A percentile compares a stretch with the other conserved stretches of the same genome.
Evolutionary conservation across 2,113 vertebrate species (phyloP).

Genomic region (Brachypodius melanocephalos): DNA sequence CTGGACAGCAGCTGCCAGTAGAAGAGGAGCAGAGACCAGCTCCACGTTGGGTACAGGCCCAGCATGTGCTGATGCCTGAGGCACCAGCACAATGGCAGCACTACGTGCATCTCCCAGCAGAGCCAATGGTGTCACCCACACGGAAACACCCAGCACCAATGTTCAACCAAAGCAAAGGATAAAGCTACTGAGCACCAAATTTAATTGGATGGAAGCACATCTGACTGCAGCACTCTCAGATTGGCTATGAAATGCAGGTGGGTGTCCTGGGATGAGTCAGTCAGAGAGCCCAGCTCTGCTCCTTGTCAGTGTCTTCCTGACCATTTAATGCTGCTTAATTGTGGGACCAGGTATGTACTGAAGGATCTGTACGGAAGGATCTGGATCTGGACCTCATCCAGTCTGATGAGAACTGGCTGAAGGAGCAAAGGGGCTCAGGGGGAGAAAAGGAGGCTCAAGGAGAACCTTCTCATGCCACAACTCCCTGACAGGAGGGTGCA

Average conservation of each 20-base stretch:
- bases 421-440: neutral
- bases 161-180: accelerated
- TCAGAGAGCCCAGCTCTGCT: neutral
- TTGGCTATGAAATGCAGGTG: neutral
- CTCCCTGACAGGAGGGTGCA: neutral
- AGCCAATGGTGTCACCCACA: neutral
- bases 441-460: neutral
- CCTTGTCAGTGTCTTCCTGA: accelerated
- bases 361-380: neutral
- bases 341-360: neutral
- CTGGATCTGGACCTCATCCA: neutral
- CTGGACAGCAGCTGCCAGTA: neutral
- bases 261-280: neutral
- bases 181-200: accelerated
- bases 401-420: neutral
- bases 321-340: accelerated
- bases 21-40: neutral
- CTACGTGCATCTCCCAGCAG: accelerated
- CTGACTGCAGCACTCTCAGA: neutral
- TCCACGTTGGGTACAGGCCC: accelerated
- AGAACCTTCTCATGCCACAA: neutral
- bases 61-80: neutral
- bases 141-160: accelerated
- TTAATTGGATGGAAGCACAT: too few relatives aligned
- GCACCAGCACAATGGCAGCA: neutral